These are phyloP conservation scores for Phylloscopus collybita DNA, from an alignment of 2,797 vertebrate species.

Conservation along the genomic window DNA sequence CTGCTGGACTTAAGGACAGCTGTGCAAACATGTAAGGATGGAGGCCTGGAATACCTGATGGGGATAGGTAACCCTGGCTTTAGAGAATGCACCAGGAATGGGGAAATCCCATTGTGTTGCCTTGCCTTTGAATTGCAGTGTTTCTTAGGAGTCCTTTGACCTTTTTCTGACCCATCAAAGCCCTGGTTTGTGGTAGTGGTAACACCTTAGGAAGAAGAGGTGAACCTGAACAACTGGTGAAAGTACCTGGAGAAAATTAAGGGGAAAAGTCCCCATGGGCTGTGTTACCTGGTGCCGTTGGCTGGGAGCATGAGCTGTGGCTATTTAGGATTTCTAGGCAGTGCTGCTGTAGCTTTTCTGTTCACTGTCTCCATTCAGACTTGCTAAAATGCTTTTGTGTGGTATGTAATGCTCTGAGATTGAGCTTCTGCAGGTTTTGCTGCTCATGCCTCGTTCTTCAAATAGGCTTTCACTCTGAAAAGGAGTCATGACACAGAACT, in stretches of 20 bases:
- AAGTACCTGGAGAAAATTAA: neutral
- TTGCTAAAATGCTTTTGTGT: slow-evolving; percentile 5
- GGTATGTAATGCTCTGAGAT: neutral
- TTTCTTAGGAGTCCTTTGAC: neutral
- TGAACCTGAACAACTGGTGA: neutral
- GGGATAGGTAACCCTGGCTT: neutral
- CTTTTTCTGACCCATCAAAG: neutral
- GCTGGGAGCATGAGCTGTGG: neutral
- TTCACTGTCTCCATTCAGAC: neutral
- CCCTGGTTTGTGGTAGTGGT: neutral
- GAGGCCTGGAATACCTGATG: neutral
- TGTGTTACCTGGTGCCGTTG: neutral
- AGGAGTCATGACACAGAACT: neutral
- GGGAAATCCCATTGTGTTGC: neutral
- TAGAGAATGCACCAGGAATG: neutral
- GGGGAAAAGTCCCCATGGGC: neutral
- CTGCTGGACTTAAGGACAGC: neutral
- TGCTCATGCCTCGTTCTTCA: neutral
- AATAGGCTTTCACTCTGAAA: neutral
- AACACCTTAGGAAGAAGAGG: neutral
- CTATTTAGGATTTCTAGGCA: neutral
- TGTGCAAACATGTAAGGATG: neutral
- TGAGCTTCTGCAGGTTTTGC: slow-evolving; percentile 22
- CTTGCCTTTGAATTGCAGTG: neutral
- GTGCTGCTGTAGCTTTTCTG: neutral